These are phyloP conservation scores for Troilus luridus DNA, from an alignment of 2,888 invertebrate genomes.

Conservation along the genomic window DNA sequence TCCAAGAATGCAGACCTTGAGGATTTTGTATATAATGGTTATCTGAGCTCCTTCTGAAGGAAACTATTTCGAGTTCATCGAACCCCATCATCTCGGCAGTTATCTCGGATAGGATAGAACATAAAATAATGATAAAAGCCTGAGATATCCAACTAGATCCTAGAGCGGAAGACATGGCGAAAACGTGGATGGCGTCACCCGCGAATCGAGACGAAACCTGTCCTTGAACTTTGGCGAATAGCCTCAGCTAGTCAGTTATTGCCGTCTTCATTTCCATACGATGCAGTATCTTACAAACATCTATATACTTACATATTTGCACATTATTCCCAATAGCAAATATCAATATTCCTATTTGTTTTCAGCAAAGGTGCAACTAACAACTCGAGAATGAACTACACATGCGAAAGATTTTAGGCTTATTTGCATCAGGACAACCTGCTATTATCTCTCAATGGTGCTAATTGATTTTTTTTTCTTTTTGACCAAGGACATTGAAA, in stretches of 20 bases:
- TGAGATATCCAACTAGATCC: not conserved
- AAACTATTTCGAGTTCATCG: not conserved
- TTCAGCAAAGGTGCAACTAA: no score
- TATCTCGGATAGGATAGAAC: not conserved
- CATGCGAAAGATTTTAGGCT: slow-evolving; percentile 21
- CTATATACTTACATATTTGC: not conserved
- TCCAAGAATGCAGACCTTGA: not conserved
- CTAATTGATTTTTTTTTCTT: not conserved
- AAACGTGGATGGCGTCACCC: not conserved
- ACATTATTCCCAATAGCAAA: not conserved
- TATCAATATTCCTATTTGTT: not conserved
- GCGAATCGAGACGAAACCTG: slow-evolving; percentile 5
- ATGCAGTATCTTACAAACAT: slow-evolving; percentile 26
- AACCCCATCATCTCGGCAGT: not conserved
- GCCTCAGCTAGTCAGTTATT: slow-evolving; percentile 8
- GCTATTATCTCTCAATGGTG: slow-evolving; percentile 35
- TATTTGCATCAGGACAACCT: slow-evolving; percentile 20
- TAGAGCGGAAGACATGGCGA: not conserved
- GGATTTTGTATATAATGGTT: not conserved
- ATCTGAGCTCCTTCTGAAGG: not conserved
- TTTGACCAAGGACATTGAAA: not conserved
- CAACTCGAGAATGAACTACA: not conserved
- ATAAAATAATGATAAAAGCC: not conserved
- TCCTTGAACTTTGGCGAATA: slow-evolving; percentile 38
- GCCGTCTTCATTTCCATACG: slow-evolving; percentile 25